Base-by-base conservation (phyloP, 2,888 invertebrate genomes). In the Labia minor region DNA sequence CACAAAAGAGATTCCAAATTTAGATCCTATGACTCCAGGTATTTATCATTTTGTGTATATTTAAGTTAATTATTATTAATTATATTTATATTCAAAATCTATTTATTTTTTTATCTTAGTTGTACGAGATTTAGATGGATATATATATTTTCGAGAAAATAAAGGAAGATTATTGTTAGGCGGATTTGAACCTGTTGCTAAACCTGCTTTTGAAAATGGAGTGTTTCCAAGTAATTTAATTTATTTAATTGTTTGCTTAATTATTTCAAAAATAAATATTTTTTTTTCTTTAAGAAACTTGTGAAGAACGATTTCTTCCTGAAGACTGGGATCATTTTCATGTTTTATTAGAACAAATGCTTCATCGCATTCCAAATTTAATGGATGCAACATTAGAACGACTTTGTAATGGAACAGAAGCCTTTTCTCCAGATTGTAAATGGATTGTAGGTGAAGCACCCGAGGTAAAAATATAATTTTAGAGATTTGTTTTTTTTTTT, bases 321-420 rank as follows among this genome's bases (percentile, higher is more conserved):
- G 89, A 92, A 74, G 96, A 97, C 78, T 98, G 97, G 97, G 97
- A 98, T 77, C 94, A 95, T 74, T 98, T 98, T 78, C 92, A 95
- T 75, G 83, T 90, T 62, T 79, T 96, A 62, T 81, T 98, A 26
- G 91, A 94, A 72, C 87, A 93, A 75, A 81, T 96, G 72, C 79
- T 97, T 61, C 85, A 87, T 71, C 84, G 97, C 20, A 86, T 95
- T 68, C 97, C 98, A 0, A 78, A 81, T 63, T 82, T 98, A 65
- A 85, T 84, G 21, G 81, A 85, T 63, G 89, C 90, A 0, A 81
- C 85, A 8, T 82, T 95, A 16, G 89, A 93, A 72, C 86, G 87
- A 70, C 81, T 98, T 14, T 88, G 88, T 73, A 95, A 95, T 75
- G 90, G 92, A 0, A 88, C 95, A 0, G 97, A 97, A 79, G 92